Percentiles rank a stretch among this genome's conserved stretches.
Conservation (phyloP, 2,888 invertebrate species). For the Tillus elongatus region DNA sequence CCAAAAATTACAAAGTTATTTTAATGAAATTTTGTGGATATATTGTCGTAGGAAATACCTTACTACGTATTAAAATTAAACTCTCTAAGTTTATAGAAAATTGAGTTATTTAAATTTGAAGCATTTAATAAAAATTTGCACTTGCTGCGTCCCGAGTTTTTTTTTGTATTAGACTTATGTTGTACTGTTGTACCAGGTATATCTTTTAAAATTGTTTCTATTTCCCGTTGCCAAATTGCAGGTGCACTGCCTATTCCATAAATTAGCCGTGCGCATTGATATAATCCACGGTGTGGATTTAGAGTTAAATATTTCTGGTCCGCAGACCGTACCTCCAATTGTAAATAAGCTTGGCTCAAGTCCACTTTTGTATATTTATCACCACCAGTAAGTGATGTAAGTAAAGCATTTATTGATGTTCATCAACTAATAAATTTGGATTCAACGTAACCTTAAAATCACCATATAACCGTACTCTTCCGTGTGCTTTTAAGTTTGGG, state of each 20-base stretch:
- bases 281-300: constrained; percentile 31
- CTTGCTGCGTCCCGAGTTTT: too few species aligned
- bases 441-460: constrained; percentile 19
- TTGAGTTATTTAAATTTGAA: too few species aligned
- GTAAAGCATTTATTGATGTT: constrained; percentile 16
- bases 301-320: constrained; percentile 29
- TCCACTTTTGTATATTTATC: constrained; percentile 23
- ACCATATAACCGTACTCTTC: constrained; percentile 13
- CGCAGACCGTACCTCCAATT: constrained; percentile 29
- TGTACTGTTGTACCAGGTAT: constrained; percentile 25
- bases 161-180: too few species aligned
- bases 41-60: too few species aligned
- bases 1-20: too few species aligned
- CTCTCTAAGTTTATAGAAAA: too few species aligned
- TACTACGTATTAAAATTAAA: too few species aligned
- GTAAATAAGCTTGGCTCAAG: constrained; percentile 29
- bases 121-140: too few species aligned
- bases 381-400: constrained; percentile 7
- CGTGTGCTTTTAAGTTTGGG: constrained; percentile 14
- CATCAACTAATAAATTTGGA: constrained; percentile 19
- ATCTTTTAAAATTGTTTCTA: constrained; percentile 25
- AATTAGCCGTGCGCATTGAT: constrained; percentile 26
- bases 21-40: too few species aligned
- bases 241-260: constrained; percentile 31
- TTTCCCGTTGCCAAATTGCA: constrained; percentile 29